phyloP scores from a whole-genome alignment of 1,140 invertebrate genomes.

The Pogonomyrmex californicus region DNA sequence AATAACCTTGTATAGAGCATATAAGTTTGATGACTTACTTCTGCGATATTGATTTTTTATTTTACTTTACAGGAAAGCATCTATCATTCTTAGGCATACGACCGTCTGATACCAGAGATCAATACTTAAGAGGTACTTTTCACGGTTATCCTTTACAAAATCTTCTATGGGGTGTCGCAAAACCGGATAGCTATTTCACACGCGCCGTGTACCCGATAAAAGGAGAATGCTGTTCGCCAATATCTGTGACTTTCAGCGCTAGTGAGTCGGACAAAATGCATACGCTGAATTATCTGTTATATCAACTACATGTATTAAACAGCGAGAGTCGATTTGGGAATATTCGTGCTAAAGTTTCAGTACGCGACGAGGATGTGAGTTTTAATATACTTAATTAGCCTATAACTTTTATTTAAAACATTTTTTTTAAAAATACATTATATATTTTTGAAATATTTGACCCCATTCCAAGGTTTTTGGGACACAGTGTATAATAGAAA shows the following conservation, averaged over 20 bases:
- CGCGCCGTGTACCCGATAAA: conserved; percentile 84
- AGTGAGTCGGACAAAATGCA: conserved; percentile 86
- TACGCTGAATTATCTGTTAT: conserved; percentile 86
- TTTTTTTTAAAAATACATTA: too few species aligned
- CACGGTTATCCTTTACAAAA: conserved; percentile 86
- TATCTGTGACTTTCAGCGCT: conserved; percentile 84
- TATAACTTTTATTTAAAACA: too few species aligned
- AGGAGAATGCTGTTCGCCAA: conserved; percentile 84
- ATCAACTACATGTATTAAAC: conserved; percentile 83
- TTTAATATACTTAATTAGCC: conserved; percentile 22
- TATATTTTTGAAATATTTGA: too few species aligned
- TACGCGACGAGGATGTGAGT: conserved; percentile 82
- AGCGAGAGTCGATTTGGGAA: conserved; percentile 80
- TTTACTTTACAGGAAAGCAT: conserved; percentile 84
- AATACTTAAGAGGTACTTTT: conserved; percentile 84
- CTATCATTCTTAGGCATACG: conserved; percentile 83
- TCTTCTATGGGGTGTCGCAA: conserved; percentile 84
- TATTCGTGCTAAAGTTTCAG: conserved; percentile 77
- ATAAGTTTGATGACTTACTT: conserved; percentile 7
- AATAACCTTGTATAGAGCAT: background rate
- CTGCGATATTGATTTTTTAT: background rate
- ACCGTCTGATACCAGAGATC: conserved; percentile 87
- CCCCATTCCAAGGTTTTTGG: too few species aligned
- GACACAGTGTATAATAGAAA: too few species aligned
- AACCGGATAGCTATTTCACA: conserved; percentile 85